phyloP scores from a whole-genome alignment of 2,797 vertebrate genomes.

The Sebastes cheni region DNA sequence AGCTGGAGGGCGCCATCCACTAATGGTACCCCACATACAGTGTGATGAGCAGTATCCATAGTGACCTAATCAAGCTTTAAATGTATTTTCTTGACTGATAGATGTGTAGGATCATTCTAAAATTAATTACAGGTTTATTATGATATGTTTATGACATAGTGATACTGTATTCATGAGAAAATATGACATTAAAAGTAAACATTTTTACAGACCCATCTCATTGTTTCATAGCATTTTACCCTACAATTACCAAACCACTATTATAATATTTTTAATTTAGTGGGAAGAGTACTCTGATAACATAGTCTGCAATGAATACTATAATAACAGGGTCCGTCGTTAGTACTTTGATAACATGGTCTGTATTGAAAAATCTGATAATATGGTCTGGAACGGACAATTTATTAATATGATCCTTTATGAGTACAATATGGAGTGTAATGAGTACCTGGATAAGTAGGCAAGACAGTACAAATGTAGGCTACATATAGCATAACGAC shows the following conservation, averaged over 20 bases:
- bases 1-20: conserved; percentile 33
- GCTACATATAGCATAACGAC: too few species aligned
- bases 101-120: background rate
- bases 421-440: too few species aligned
- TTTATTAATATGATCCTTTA: too few species aligned
- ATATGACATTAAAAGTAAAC: background rate
- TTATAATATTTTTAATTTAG: background rate
- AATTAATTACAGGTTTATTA: background rate
- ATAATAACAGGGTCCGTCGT: too few species aligned
- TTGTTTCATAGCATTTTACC: background rate
- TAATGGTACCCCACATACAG: background rate
- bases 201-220: background rate
- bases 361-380: too few species aligned
- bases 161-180: background rate
- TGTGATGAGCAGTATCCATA: background rate
- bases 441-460: too few species aligned
- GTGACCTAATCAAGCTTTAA: background rate
- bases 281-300: background rate
- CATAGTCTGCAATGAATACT: too few species aligned
- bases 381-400: too few species aligned
- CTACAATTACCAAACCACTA: background rate
- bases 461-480: too few species aligned
- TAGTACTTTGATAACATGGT: too few species aligned
- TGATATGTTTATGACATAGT: background rate
- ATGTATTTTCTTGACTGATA: background rate